Base-by-base conservation (phyloP, 1,140 invertebrate genomes). In the Hypothenemus hampei region DNA sequence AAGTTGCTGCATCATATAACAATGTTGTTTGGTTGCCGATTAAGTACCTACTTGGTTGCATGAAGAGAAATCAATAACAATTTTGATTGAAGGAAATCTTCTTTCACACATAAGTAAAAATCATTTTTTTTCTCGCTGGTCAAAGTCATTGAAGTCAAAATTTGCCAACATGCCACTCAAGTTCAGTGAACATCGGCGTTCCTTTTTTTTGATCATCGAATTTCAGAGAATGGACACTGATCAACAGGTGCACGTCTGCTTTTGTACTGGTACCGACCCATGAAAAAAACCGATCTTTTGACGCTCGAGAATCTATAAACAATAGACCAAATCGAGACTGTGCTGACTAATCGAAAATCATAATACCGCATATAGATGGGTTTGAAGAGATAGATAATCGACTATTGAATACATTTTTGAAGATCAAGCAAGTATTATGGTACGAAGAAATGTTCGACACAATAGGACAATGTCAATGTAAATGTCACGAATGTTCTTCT, bases 21-120 rank as follows among this genome's bases (percentile, higher is more conserved):
- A 45, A 45, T 24, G 22, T 45, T 45, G 41, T 29, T 45, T 45
- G 13, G n/a, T 16, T 16, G 23, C 23, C 23, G 39, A n/a, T n/a
- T n/a, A n/a, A n/a, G n/a, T n/a, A n/a, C 15, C 19, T 13, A 22
- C 5, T 24, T 45, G 11, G 22, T 45, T 45, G 29, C 41, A 24
- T 45, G 29, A 45, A 23, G n/a, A n/a, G 41, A 45, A 45, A 45
- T 45, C 41, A 45, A 45, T 45, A 24, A 22, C 13, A 45, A 45
- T 45, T 24, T 29, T 21, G 41, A 45, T 45, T 26, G n/a, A n/a
- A n/a, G n/a, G 23, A 26, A 24, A 45, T 45, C 41, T 45, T 26
- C 41, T n/a, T n/a, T n/a, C n/a, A n/a, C n/a, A n/a, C n/a, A n/a
- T n/a, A n/a, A n/a, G n/a, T n/a, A n/a, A n/a, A n/a, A n/a, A n/a